A percentile compares a stretch with the other conserved stretches of the same genome.
phyloP scores from a whole-genome alignment of 2,797 vertebrate genomes.

The Mycteria americana region DNA sequence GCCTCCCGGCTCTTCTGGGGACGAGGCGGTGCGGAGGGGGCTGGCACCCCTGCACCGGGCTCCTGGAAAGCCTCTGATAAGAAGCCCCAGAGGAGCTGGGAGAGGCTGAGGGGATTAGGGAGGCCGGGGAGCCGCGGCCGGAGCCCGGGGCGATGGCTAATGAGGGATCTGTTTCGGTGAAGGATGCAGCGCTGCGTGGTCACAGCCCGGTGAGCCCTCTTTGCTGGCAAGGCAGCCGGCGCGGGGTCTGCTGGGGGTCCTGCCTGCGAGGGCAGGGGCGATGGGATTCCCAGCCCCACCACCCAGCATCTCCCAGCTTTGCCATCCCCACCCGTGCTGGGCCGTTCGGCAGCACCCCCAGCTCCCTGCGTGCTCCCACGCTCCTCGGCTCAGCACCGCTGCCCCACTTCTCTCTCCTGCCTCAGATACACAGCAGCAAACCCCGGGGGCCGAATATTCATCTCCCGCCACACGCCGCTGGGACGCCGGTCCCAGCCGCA shows the following conservation, averaged over 20 bases:
- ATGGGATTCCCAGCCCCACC: background rate
- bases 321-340: background rate
- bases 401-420: background rate
- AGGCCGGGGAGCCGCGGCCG: background rate
- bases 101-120: background rate
- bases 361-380: background rate
- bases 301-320: background rate
- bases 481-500: accelerated
- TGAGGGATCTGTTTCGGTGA: background rate
- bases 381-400: background rate
- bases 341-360: background rate
- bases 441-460: background rate
- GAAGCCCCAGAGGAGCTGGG: background rate
- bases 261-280: background rate
- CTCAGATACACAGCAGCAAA: background rate
- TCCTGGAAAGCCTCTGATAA: background rate
- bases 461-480: accelerated
- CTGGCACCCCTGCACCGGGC: background rate
- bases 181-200: background rate
- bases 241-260: background rate
- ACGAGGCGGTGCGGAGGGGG: accelerated
- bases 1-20: background rate
- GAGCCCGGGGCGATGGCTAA: background rate
- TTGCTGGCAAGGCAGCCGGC: background rate
- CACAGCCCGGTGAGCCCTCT: background rate